Conservation (phyloP, 2,888 invertebrate genomes). For the Pasiphila rectangulata region DNA sequence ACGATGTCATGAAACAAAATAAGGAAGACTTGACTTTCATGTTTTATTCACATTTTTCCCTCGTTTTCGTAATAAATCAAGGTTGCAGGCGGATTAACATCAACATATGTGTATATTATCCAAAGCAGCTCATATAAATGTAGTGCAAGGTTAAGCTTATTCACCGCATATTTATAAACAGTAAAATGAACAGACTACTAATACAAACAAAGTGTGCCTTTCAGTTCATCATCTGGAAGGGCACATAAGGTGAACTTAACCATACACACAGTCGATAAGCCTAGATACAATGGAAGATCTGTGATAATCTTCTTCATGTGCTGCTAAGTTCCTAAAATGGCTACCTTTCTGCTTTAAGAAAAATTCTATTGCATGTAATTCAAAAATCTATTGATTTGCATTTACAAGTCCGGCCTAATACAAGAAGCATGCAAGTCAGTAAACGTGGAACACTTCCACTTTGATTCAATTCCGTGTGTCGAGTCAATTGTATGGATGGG, state of each 20-base stretch:
- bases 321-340: background rate
- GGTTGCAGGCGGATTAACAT: conserved; percentile 21
- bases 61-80: conserved; percentile 19
- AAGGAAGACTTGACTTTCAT: background rate
- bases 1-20: background rate
- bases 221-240: background rate
- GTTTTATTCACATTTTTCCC: conserved; percentile 3
- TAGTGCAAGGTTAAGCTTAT: conserved; percentile 31
- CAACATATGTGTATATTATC: conserved; percentile 19
- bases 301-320: no score
- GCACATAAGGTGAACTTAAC: no score
- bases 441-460: background rate
- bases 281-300: no score
- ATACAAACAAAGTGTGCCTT: conserved; percentile 17
- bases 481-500: conserved; percentile 22
- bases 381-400: background rate
- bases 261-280: background rate
- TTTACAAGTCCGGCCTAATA: no score
- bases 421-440: background rate
- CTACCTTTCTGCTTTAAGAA: background rate
- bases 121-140: conserved; percentile 21
- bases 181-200: conserved; percentile 21
- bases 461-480: conserved; percentile 5
- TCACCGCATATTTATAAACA: conserved; percentile 25
- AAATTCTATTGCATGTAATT: background rate